phyloP scores from a whole-genome alignment of 35 echinoderm and acorn worm species.

The Heliocidaris erythrogramma region DNA sequence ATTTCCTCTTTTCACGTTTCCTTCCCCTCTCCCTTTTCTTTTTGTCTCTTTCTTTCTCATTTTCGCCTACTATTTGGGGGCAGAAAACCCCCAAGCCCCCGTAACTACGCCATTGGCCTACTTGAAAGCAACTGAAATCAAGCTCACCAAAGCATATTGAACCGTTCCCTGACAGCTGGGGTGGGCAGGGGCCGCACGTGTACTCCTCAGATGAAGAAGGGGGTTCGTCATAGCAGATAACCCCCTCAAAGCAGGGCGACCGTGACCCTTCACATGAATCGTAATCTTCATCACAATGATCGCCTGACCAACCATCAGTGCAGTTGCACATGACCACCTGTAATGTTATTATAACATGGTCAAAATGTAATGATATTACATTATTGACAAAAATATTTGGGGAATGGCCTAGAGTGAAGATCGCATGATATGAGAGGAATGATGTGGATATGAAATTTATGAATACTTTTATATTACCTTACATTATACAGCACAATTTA shows the following conservation, averaged over 20 bases:
- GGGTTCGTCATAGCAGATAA: constrained; percentile 62
- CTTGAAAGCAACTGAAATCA: neutral
- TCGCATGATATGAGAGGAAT: too few species aligned
- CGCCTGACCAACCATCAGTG: constrained; percentile 52
- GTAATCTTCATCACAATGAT: constrained; percentile 57
- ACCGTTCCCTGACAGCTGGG: constrained; percentile 56
- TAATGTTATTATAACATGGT: neutral
- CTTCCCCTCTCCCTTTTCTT: too few species aligned
- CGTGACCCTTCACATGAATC: constrained; percentile 59
- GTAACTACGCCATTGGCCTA: too few species aligned
- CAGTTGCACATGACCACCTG: constrained; percentile 82
- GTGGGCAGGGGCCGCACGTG: constrained; percentile 68
- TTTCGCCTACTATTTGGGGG: too few species aligned
- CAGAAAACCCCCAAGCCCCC: too few species aligned
- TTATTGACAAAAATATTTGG: too few species aligned
- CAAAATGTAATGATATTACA: too few species aligned
- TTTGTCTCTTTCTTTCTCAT: too few species aligned
- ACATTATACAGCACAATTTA: too few species aligned
- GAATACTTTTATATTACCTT: too few species aligned
- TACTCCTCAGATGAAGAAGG: constrained; percentile 42
- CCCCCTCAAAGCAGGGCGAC: constrained; percentile 57
- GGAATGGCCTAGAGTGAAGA: too few species aligned
- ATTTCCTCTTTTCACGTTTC: neutral
- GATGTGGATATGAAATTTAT: too few species aligned
- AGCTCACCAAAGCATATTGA: constrained; percentile 45